Evolutionary conservation across 2,797 vertebrate species (phyloP), one percentile per base, ranked within the genome.

Genomic region (Capromys pilorides): DNA sequence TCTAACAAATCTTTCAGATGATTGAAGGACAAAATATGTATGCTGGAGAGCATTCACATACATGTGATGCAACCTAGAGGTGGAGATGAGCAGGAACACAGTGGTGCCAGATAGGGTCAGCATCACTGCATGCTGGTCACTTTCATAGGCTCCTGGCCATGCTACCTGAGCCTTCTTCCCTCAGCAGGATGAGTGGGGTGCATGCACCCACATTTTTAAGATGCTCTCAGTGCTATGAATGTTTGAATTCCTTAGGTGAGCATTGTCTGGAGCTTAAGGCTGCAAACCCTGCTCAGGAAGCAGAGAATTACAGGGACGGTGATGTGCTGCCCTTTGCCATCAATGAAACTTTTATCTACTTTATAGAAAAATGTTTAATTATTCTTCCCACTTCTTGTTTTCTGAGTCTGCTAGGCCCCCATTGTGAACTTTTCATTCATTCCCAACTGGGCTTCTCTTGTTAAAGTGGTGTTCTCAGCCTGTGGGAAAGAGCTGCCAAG

Each of bases 341-440:
- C 18, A 28, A 1, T 84, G 51, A 86, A 64, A n/a, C 39, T 90
- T n/a, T 67, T 73, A 41, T 66, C 8, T 57, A 61, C 73, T 81
- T 57, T 57, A 9, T 71, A 28, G 66, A 77, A 77, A 75, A 64
- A 57, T 33, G 54, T 19, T 84, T 84, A 41, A 79, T 64, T 86
- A 49, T 69, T 84, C 75, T 61, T 69, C 12, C 49, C 13, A 33
- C 33, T 21, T 59, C 24, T 81, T 82, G 28, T 86, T 85, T 75
- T 87, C 57, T 89, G 24, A 1, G 67, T 81, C 90, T 79, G 26
- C 54, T 77, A 86, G 73, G n/a, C 57, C 39, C 77, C 54, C 11
- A 24, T 67, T 59, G 77, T 83, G 85, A 67, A 59, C 39, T 18
- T 96, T 89, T 82, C 71, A 75, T 94, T 80, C 33, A 82, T 86